Conservation (phyloP, 2,113 vertebrate genomes). For the Carlito syrichta region DNA sequence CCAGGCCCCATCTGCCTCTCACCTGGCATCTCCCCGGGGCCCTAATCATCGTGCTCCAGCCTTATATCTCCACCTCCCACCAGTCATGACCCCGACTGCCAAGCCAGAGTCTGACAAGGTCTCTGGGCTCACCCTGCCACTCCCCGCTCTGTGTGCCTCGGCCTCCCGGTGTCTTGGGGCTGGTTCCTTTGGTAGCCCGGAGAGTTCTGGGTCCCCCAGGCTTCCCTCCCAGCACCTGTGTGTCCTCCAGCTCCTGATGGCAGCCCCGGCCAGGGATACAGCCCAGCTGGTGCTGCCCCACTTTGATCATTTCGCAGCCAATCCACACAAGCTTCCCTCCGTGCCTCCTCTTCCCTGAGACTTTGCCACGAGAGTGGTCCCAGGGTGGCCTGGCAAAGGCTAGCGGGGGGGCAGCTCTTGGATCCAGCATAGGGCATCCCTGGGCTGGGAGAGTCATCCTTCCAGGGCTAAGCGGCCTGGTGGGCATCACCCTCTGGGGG, state of each 20-base stretch:
- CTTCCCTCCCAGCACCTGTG: conserved; percentile 62
- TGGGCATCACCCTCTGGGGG: no score
- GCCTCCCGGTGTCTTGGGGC: not conserved
- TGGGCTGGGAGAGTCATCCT: not conserved
- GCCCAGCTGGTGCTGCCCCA: conserved; percentile 57
- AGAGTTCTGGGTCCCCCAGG: conserved; percentile 42
- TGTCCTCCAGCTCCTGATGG: conserved; percentile 57
- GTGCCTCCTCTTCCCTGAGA: conserved; percentile 27
- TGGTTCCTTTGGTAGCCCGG: conserved; percentile 22
- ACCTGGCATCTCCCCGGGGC: conserved; percentile 68
- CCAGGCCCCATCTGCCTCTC: conserved; percentile 61
- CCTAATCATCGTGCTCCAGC: conserved; percentile 41
- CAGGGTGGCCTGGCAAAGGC: conserved; percentile 58
- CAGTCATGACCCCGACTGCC: conserved; percentile 37
- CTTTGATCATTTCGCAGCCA: no score
- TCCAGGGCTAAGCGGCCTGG: no score
- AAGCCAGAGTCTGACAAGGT: not conserved
- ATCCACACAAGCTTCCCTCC: conserved; percentile 61
- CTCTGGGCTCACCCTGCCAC: not conserved
- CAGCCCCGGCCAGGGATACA: conserved; percentile 42
- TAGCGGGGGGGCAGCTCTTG: not conserved
- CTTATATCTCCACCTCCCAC: not conserved
- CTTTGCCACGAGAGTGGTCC: conserved; percentile 61
- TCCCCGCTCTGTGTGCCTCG: no score
- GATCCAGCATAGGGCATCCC: not conserved